Percentiles rank a stretch among this genome's conserved stretches.
Evolutionary conservation across 2,113 vertebrate species (phyloP).

Genomic region (Microtus pennsylvanicus): DNA sequence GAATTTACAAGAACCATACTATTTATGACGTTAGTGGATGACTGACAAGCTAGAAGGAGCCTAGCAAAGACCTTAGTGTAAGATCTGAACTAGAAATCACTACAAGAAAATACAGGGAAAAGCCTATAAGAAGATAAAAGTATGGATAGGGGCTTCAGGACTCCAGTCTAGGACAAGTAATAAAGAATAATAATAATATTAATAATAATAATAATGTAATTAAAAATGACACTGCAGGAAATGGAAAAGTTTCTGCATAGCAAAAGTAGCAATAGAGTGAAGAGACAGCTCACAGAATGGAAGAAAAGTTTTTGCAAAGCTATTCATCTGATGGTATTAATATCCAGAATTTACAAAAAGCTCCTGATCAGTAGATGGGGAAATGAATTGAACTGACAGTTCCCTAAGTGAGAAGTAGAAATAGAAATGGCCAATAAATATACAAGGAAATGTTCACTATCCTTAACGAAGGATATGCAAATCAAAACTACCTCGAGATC

Average conservation of each 20-base stretch:
- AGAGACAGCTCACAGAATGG: background rate
- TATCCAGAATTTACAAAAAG: background rate
- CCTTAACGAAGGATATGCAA: background rate
- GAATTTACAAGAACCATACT: background rate
- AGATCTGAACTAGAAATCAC: background rate
- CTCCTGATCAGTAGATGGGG: background rate
- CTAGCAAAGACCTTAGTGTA: background rate
- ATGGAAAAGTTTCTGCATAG: background rate
- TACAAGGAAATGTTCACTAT: background rate
- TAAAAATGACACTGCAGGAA: background rate
- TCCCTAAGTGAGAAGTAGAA: background rate
- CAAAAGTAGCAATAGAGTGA: background rate
- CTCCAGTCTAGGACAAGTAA: background rate
- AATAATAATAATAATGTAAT: too few relatives aligned
- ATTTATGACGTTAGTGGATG: background rate
- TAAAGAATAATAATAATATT: background rate
- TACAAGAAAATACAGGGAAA: background rate
- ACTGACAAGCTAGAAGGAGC: background rate
- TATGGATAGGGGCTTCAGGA: background rate
- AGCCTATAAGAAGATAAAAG: background rate
- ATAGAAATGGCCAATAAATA: background rate
- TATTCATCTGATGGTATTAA: background rate
- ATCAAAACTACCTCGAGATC: background rate
- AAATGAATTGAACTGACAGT: background rate
- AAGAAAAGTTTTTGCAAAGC: background rate